Evolutionary conservation across 2,113 vertebrate genomes (phyloP).

Genomic region (Antechinus flavipes): DNA sequence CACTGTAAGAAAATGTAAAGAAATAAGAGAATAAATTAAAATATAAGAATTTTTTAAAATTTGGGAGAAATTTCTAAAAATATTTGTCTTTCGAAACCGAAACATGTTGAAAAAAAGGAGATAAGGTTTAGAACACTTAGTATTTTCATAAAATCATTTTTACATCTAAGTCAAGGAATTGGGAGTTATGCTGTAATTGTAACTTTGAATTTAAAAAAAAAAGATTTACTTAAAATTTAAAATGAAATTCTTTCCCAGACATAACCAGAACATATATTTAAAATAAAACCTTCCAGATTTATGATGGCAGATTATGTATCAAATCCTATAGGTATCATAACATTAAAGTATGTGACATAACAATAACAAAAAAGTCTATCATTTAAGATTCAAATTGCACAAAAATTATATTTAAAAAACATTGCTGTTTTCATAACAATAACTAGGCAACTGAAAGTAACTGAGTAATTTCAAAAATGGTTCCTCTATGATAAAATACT

Average conservation of each 20-base stretch:
- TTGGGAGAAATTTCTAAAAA: not conserved
- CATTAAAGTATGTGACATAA: not conserved
- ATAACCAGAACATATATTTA: not conserved
- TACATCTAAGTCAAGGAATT: not conserved
- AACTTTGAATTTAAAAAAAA: not conserved
- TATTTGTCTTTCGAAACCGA: not conserved
- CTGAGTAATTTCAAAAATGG: not conserved
- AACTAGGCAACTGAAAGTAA: constrained; percentile 3
- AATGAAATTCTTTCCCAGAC: not conserved
- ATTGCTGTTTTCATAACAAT: constrained; percentile 15
- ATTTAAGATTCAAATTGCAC: not conserved
- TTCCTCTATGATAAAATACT: not conserved
- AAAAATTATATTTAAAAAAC: not conserved
- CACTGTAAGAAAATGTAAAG: constrained; percentile 84
- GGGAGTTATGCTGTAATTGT: not conserved
- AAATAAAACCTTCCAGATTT: not conserved
- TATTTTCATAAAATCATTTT: not conserved
- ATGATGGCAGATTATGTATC: not conserved
- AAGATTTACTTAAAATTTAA: not conserved
- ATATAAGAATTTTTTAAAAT: not conserved
- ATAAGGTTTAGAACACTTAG: not conserved
- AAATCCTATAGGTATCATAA: not conserved
- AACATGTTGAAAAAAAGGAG: not conserved
- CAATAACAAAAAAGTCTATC: not conserved
- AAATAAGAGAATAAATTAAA: constrained; percentile 7